Base-by-base conservation (phyloP, 2,888 invertebrate species). In the Drosophila neotestacea region DNA sequence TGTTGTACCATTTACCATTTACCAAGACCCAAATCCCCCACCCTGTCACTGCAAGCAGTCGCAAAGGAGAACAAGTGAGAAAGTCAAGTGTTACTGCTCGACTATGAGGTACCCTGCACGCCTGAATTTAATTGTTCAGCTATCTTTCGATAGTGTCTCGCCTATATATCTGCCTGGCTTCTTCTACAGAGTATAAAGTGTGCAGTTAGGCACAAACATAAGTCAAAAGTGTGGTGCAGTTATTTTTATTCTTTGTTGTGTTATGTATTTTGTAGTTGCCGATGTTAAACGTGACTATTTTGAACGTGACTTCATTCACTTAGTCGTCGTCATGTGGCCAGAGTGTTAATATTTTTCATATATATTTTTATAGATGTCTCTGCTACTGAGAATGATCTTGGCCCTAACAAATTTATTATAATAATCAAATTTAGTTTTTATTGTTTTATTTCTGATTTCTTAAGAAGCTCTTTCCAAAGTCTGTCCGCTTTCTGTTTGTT, bases 281-380 rank as follows among this genome's bases (percentile, higher is more conserved):
- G 47, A 61, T 39, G 41, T 13, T 54, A 73, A 85, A 85, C 85
- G 85, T 88, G 88, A 81, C 87, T 70, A 62, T 55, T 63, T 70
- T 47, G 71, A 82, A 76, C 80, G 71, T 74, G 73, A 71, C 74
- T 77, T 73, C 58, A 46, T 70, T 64, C 50, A 32, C 42, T 65
- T 60, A n/a, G 52, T 65, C 50, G 42, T 60, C 61, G 70, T 58
- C 51, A 74, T 73, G 67, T 70, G 61, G 44, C 48, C 59, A 44
- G 70, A 58, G 79, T 84, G 73, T 81, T 85, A 78, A 87, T 87
- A 84, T 66, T 73, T 84, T 84, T 64, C 22, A 27, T 63, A 28
- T 48, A 50, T 42, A 9, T 41, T 10, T 50, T 50, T 44, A 77
- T 66, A 13, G 62, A 47, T 58, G 46, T 67, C 69, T 64, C 62